A percentile compares a stretch with the other conserved stretches of the same genome.
Conservation (phyloP, 1,140 invertebrate species). For the Teleogryllus occipitalis region DNA sequence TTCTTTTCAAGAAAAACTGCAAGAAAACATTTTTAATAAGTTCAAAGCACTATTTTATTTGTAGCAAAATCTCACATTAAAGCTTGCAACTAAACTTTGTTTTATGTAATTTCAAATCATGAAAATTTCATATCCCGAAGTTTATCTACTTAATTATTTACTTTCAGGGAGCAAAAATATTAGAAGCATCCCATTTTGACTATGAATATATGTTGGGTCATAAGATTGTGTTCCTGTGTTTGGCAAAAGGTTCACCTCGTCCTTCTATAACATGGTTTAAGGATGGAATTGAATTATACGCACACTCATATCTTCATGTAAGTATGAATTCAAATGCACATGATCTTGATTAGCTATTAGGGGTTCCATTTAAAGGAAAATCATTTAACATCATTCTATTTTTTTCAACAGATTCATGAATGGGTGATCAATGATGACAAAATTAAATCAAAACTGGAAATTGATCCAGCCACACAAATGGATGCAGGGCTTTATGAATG, state of each 20-base stretch:
- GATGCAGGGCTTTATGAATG: conserved; percentile 86
- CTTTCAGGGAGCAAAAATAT: conserved; percentile 78
- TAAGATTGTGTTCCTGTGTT: conserved; percentile 85
- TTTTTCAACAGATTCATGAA: conserved; percentile 63
- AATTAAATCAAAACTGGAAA: conserved; percentile 87
- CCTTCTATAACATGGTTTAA: conserved; percentile 90
- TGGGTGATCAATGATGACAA: conserved; percentile 72
- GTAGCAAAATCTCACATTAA: too few relatives aligned
- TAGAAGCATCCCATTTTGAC: conserved; percentile 85
- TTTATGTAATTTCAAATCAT: too few relatives aligned
- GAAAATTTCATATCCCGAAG: not conserved
- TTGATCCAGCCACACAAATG: conserved; percentile 88
- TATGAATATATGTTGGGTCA: conserved; percentile 86
- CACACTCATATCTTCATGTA: conserved; percentile 80
- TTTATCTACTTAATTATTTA: not conserved
- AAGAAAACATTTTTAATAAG: too few relatives aligned
- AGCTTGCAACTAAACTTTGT: too few relatives aligned
- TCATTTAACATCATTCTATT: conserved; percentile 13
- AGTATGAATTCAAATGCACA: conserved; percentile 33
- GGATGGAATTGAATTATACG: conserved; percentile 81
- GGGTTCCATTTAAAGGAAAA: too few relatives aligned
- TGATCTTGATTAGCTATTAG: too few relatives aligned
- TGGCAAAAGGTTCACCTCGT: conserved; percentile 72
- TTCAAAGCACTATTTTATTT: too few relatives aligned
- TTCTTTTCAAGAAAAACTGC: too few relatives aligned